Conservation (phyloP, 2,797 vertebrate species). For the Mormyrus hasselquistii region DNA sequence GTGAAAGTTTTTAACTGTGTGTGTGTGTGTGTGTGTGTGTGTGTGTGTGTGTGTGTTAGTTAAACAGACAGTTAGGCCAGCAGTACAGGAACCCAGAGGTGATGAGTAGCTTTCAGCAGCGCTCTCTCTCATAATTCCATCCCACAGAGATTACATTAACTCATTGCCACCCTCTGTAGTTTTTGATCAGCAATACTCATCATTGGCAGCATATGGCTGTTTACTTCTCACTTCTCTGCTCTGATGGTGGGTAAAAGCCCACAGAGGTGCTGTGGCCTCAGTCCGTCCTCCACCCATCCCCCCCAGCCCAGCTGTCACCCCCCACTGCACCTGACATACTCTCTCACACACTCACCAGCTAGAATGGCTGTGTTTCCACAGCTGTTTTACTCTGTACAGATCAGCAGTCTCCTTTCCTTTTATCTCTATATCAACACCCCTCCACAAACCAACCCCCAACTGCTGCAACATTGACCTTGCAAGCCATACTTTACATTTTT, state of each 20-base stretch:
- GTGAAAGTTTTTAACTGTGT: constrained; percentile 12
- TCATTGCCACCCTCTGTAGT: background rate
- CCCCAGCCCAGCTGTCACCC: background rate
- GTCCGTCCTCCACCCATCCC: background rate
- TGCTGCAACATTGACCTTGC: constrained; percentile 13
- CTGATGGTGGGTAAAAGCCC: background rate
- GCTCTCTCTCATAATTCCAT: constrained; percentile 29
- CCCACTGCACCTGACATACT: background rate
- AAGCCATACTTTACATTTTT: constrained; percentile 20
- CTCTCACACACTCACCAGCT: background rate
- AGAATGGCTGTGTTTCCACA: background rate
- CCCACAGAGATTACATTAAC: background rate
- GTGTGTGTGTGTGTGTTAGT: constrained; percentile 28
- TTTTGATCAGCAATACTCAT: background rate
- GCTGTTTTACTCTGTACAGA: background rate
- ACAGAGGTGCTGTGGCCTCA: constrained; percentile 28
- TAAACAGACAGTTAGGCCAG: background rate
- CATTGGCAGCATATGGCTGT: background rate
- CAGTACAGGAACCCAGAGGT: background rate
- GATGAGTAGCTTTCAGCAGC: constrained; percentile 38
- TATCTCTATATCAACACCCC: background rate
- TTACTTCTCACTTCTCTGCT: constrained; percentile 16
- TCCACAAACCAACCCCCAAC: constrained; percentile 23
- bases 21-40: constrained; percentile 10
- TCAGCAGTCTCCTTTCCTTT: background rate